Percentiles rank a stretch among this genome's conserved stretches.
Evolutionary conservation across 1,140 invertebrate species (phyloP).

Genomic region (Lamellibrachia luymesi): DNA sequence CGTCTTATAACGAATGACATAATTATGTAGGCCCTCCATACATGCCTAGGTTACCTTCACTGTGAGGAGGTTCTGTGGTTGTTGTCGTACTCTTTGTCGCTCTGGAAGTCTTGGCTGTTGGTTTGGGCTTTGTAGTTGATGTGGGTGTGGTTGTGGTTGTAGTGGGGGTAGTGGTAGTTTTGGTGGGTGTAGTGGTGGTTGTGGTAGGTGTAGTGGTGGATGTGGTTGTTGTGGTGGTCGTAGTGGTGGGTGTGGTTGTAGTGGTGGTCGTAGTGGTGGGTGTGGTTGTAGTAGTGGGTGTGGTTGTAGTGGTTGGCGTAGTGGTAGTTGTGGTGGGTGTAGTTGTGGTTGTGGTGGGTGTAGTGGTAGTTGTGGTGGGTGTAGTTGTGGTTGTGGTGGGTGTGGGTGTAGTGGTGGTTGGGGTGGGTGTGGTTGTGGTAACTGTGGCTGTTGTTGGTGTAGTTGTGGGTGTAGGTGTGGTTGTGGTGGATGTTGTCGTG

Average conservation of each 20-base stretch:
- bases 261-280: background rate
- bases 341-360: background rate
- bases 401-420: background rate
- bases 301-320: background rate
- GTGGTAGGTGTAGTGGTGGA: background rate
- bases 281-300: background rate
- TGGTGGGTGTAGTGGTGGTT: background rate
- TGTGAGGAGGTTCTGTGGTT: background rate
- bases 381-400: background rate
- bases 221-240: background rate
- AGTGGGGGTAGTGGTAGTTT: background rate
- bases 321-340: background rate
- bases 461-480: no score
- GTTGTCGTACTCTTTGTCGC: background rate
- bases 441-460: no score
- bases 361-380: background rate
- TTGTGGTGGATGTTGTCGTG: no score
- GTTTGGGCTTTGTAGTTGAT: background rate
- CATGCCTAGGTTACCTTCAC: background rate
- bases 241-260: background rate
- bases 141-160: background rate
- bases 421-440: background rate
- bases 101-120: no score
- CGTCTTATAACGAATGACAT: no score
- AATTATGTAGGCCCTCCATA: no score